Base-by-base conservation (phyloP, 2,797 vertebrate species). In the Loriculus beryllinus region DNA sequence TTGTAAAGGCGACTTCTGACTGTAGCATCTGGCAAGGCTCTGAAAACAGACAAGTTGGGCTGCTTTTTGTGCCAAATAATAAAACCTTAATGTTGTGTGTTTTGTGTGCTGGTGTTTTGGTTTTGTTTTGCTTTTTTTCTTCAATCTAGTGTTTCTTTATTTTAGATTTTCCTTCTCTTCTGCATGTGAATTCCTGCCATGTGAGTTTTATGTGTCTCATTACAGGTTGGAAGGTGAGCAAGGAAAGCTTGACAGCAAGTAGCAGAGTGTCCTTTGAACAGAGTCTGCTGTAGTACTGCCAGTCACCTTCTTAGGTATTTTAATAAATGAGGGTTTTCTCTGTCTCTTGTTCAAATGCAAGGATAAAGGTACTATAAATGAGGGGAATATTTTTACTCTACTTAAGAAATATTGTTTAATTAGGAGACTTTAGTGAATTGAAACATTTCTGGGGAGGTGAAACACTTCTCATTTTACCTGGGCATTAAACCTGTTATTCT, bases 381-480 rank as follows among this genome's bases (percentile, higher is more conserved):
- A 78, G 11, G 29, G 20, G 3, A 7, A 35, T 83, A 23, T 25
- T 26, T 72, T 10, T 68, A 43, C 28, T 65, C 9, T 48, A 14
- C 15, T 52, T 43, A 14, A 62, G 59, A 81, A 52, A 25, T 26
- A 35, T 11, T 25, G 0, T 76, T 18, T 29, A 33, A 5, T 43
- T 76, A 40, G 43, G 48, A 62, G 29, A 45, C 29, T 68, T 82
- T 20, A 70, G 35, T n/a, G 15, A 47, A n/a, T 15, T 47, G 10
- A 13, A 47, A 52, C 0, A 0, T 47, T 91, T 48, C 20, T 6
- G 8, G 8, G n/a, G 17, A 7, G 1, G 10, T 23, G 2, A 74
- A 80, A 31, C 2, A 6, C 8, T 71, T 87, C n/a, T 40, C 48
- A n/a, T 60, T 51, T 79, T 39, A 47, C 12, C 10, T 40, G 5